Evolutionary conservation across 2,888 invertebrate species (phyloP).

Genomic region (Hypena proboscidalis): DNA sequence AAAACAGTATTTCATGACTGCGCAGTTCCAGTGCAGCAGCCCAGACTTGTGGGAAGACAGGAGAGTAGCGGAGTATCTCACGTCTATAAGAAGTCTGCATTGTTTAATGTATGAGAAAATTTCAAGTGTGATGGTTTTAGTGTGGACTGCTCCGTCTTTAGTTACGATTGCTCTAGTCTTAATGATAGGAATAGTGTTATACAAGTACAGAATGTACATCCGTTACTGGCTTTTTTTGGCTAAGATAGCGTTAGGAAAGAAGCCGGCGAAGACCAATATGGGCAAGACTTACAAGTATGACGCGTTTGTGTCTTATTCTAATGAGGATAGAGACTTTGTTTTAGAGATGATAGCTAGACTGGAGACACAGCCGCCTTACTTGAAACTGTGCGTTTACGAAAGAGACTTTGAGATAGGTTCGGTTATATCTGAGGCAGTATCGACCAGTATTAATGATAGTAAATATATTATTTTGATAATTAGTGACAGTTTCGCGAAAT

Average conservation of each 20-base stretch:
- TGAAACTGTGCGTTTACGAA: slow-evolving; percentile 89
- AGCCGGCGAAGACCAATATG: slow-evolving; percentile 29
- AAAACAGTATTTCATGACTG: slow-evolving; percentile 63
- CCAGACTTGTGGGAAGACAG: slow-evolving; percentile 77
- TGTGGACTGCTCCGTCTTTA: slow-evolving; percentile 73
- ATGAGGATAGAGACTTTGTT: slow-evolving; percentile 87
- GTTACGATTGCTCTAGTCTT: slow-evolving; percentile 63
- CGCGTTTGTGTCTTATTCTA: slow-evolving; percentile 86
- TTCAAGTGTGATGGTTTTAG: slow-evolving; percentile 65
- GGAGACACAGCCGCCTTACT: slow-evolving; percentile 85
- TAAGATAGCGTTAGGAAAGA: slow-evolving; percentile 78
- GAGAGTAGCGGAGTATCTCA: slow-evolving; percentile 70
- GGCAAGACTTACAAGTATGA: slow-evolving; percentile 79
- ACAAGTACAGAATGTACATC: slow-evolving; percentile 79
- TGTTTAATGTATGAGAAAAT: slow-evolving; percentile 73
- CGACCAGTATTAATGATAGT: slow-evolving; percentile 87
- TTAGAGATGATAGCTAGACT: slow-evolving; percentile 85
- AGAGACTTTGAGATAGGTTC: slow-evolving; percentile 88
- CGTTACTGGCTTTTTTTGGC: slow-evolving; percentile 84
- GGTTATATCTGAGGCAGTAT: slow-evolving; percentile 87
- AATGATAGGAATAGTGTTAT: slow-evolving; percentile 55
- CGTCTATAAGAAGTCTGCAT: slow-evolving; percentile 67
- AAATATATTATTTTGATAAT: slow-evolving; percentile 88
- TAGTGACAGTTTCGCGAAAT: slow-evolving; percentile 88
- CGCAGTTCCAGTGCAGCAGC: slow-evolving; percentile 72